Evolutionary conservation across 2,113 vertebrate species (phyloP).

Genomic region (Ceuthmochares aereus): DNA sequence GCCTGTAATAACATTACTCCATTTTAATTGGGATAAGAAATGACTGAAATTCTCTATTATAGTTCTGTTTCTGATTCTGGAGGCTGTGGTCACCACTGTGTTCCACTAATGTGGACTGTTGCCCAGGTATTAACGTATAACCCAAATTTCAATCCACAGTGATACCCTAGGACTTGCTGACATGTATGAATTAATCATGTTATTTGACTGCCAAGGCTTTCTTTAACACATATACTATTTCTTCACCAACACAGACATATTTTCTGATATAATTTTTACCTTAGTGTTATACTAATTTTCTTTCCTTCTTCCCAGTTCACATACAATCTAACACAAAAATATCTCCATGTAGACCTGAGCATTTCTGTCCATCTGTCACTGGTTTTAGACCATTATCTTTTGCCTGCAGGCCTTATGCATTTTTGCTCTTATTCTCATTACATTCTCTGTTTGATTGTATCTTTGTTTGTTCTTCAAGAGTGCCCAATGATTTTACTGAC

Average conservation of each 20-base stretch:
- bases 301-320: neutral
- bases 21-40: neutral
- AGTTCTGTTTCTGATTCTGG: neutral
- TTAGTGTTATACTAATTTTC: neutral
- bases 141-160: neutral
- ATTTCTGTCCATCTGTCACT: neutral
- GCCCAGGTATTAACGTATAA: neutral
- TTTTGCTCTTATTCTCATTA: neutral
- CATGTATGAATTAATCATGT: neutral
- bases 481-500: neutral
- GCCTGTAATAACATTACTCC: neutral
- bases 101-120: neutral
- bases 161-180: neutral
- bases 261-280: neutral
- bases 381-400: neutral
- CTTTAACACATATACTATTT: neutral
- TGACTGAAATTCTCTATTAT: neutral
- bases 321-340: neutral
- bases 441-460: neutral
- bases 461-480: neutral
- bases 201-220: neutral
- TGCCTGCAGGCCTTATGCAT: neutral
- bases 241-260: neutral
- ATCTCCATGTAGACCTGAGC: neutral
- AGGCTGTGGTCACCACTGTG: neutral